Conservation (phyloP, 2,888 invertebrate genomes). For the Iselma pallidipennis region DNA sequence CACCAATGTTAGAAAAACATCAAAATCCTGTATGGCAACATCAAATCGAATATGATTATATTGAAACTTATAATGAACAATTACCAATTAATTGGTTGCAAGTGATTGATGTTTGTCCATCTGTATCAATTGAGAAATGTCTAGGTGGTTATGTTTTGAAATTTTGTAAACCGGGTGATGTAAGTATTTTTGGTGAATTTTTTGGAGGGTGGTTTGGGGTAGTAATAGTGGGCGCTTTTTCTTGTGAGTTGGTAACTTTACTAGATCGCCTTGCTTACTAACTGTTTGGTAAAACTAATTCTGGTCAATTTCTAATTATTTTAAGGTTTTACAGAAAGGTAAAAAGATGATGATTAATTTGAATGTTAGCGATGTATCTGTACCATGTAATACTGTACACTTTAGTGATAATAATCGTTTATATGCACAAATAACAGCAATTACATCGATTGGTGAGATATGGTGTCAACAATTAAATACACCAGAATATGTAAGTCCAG, state of each 20-base stretch:
- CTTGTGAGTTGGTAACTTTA: not conserved
- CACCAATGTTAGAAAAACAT: conserved; percentile 54
- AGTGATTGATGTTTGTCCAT: conserved; percentile 62
- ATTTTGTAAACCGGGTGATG: conserved; percentile 50
- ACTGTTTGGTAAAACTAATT: conserved; percentile 4
- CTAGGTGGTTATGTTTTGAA: conserved; percentile 44
- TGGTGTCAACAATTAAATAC: conserved; percentile 60
- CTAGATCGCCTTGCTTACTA: conserved; percentile 22
- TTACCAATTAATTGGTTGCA: conserved; percentile 73
- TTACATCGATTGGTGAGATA: conserved; percentile 56
- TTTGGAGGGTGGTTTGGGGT: not conserved
- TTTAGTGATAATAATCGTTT: conserved; percentile 53
- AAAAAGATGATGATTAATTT: conserved; percentile 26
- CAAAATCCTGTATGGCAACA: conserved; percentile 56
- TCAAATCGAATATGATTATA: conserved; percentile 58
- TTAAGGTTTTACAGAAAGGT: conserved; percentile 53
- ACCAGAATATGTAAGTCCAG: conserved; percentile 58
- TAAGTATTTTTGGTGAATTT: conserved; percentile 36
- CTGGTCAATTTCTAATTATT: not conserved
- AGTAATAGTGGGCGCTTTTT: not conserved
- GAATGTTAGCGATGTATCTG: conserved; percentile 43
- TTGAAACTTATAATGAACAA: conserved; percentile 65
- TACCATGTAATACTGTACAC: conserved; percentile 50
- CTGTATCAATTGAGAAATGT: conserved; percentile 59
- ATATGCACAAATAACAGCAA: conserved; percentile 54